Percentiles rank a stretch among this genome's conserved stretches.
These are phyloP conservation scores for Anoplius nigerrimus DNA, from an alignment of 2,888 invertebrate genomes.

Conservation along the genomic window DNA sequence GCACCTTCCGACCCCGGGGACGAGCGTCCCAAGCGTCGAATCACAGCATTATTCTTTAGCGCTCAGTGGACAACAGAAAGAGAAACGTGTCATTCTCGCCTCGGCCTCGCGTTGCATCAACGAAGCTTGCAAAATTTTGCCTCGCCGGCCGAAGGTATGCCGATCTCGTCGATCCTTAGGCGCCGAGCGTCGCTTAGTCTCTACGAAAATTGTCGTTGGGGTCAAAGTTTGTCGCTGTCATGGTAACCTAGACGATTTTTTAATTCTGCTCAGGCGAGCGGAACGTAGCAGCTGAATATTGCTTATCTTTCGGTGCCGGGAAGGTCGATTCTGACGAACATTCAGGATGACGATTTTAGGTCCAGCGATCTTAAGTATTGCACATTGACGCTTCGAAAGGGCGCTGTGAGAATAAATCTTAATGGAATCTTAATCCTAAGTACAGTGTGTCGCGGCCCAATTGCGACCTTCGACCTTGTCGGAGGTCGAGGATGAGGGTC, in stretches of 20 bases:
- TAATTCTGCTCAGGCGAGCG: too few species aligned
- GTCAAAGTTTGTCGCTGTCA: too few species aligned
- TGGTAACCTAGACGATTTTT: too few species aligned
- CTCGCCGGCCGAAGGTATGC: too few species aligned
- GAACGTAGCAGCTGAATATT: too few species aligned
- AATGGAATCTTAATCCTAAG: conserved; percentile 4
- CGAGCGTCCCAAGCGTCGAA: conserved; percentile 8
- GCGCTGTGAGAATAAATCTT: not conserved
- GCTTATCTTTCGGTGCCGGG: not conserved
- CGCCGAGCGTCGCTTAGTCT: too few species aligned
- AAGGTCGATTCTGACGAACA: not conserved
- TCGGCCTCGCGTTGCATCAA: not conserved
- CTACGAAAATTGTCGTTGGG: too few species aligned
- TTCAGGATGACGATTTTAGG: too few species aligned
- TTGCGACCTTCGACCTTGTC: not conserved
- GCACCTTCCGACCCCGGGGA: conserved; percentile 13
- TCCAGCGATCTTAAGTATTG: too few species aligned
- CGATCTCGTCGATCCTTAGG: too few species aligned
- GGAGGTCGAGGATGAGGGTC: not conserved
- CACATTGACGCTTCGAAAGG: too few species aligned
- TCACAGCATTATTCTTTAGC: conserved; percentile 25
- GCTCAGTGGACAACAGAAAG: not conserved
- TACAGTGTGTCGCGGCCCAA: not conserved
- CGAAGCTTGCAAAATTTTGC: too few species aligned
- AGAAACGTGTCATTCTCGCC: not conserved